These are phyloP conservation scores for Lathamus discolor DNA, from an alignment of 2,113 vertebrate species.

Conservation along the genomic window DNA sequence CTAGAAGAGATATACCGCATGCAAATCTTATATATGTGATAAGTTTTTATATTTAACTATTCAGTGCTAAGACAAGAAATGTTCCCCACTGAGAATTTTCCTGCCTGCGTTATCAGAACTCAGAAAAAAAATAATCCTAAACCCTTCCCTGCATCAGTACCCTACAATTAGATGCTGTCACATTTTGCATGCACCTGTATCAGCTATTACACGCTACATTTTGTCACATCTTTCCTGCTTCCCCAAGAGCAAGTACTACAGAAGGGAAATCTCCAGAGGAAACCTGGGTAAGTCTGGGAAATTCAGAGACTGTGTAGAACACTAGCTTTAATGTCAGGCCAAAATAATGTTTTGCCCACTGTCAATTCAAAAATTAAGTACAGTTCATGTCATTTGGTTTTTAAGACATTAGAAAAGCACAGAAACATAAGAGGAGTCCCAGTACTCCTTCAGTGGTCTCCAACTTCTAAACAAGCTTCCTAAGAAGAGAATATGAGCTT, in stretches of 20 bases:
- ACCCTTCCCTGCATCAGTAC: neutral
- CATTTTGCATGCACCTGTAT: neutral
- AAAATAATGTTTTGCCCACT: neutral
- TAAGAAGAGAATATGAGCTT: neutral
- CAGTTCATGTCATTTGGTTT: neutral
- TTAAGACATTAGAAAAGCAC: neutral
- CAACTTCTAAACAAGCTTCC: neutral
- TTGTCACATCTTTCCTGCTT: neutral
- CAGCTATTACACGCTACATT: neutral
- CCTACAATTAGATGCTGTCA: neutral
- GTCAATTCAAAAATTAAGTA: rapidly evolving
- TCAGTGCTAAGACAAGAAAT: neutral
- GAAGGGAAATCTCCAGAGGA: neutral
- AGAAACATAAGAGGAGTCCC: neutral
- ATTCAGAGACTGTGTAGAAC: neutral
- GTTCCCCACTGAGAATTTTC: neutral
- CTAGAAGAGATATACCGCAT: neutral
- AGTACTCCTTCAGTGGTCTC: neutral
- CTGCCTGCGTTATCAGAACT: neutral
- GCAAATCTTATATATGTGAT: neutral
- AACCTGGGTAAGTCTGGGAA: neutral
- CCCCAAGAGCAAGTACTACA: neutral
- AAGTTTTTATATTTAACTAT: neutral
- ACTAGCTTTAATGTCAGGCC: neutral
- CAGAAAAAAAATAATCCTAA: neutral